Conservation (phyloP, 2,797 vertebrate genomes). For the Chaetophractus vellerosus region DNA sequence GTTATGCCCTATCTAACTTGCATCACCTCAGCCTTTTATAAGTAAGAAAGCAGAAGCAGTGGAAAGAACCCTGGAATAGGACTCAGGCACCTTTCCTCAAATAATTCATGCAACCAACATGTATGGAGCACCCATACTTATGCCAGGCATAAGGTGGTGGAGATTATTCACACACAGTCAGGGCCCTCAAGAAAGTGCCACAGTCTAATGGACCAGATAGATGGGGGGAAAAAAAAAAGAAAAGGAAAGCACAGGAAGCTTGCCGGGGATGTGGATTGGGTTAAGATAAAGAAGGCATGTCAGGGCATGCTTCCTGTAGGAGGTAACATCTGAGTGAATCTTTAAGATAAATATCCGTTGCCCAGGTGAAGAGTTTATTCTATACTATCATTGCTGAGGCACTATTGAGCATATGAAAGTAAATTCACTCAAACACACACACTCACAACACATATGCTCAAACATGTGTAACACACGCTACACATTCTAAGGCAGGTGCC, state of each 20-base stretch:
- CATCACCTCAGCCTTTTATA: neutral
- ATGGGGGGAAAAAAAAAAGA: neutral
- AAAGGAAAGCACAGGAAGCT: neutral
- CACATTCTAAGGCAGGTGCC: neutral
- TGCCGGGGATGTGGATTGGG: neutral
- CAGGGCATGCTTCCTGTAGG: neutral
- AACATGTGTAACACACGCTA: neutral
- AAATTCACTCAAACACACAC: neutral
- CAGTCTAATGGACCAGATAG: neutral
- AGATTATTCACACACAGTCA: neutral
- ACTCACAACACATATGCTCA: too few species aligned
- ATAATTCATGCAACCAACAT: neutral
- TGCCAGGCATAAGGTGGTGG: neutral
- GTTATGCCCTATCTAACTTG: neutral
- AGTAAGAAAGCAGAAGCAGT: neutral
- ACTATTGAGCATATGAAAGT: neutral
- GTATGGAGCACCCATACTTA: neutral
- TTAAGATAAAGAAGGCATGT: neutral
- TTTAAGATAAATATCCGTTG: neutral
- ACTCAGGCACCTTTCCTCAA: neutral
- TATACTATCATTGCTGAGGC: neutral
- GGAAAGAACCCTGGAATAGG: neutral
- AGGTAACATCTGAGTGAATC: neutral
- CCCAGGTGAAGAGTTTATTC: neutral
- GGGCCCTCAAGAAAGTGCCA: neutral